Evolutionary conservation across 2,888 invertebrate genomes (phyloP), one percentile per base, ranked within the genome.

Genomic region (Sycophila texana): DNA sequence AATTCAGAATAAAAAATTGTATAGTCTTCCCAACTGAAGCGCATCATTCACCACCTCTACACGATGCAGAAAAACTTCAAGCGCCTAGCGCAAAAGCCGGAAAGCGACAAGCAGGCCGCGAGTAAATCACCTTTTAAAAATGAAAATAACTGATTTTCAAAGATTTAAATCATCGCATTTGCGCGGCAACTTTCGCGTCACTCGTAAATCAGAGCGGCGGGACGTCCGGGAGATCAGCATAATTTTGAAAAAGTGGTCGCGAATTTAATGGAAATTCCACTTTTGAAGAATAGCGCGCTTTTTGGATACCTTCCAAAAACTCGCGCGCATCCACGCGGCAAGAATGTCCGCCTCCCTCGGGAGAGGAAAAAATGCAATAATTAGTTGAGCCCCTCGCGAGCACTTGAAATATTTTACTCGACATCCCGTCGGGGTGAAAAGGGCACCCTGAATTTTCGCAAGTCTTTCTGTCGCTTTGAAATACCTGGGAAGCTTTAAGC

Each of bases 261-360:
- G 53, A 53, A 14, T n/a, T 30, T 47, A 39, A 63, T 63, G 30
- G 39, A 63, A 63, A 63, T 63, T 63, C 63, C 63, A 63, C 18
- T 47, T 14, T 13, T 22, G 26, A 18, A n/a, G 1, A 7, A 5
- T 18, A 10, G 39, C 47, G 18, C 16, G 26, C 16, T 26, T 63
- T 63, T n/a, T 63, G 63, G 63, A 63, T 39, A 30, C 1, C 63
- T 63, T 63, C 63, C 63, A 63, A 63, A 47, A 39, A 39, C n/a
- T 63, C 63, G 7, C 39, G 39, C 7, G 16, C 3, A 3, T 10
- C 18, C 16, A 10, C 39, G 39, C 39, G 7, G 39, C 4, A 39
- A 7, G 39, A 39, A 39, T n/a, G 20, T 4, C 30, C 12, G 3
- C 2, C n/a, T n/a, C 22, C 3, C 22, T 13, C 4, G 12, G 1